Evolutionary conservation across 2,888 invertebrate genomes (phyloP), one percentile per base, ranked within the genome.

Genomic region (Nasonia oneida): DNA sequence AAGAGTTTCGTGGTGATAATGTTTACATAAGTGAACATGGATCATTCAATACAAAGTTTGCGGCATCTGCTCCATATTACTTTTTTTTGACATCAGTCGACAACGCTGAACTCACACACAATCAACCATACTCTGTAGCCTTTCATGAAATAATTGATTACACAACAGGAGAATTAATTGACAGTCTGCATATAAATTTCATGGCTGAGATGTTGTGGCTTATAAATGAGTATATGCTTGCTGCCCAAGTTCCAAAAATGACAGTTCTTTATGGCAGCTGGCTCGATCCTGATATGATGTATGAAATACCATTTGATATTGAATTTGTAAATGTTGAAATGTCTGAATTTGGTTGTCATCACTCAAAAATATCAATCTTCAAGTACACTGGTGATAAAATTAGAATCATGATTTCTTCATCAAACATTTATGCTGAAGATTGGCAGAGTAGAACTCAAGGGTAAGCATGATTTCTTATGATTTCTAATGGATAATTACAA

Each of bases 361-460:
- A 93, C 80, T 88, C 90, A 3, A 99, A 99, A 94, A 95, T 99
- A 95, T 98, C 98, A 95, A 92, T 99, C 0, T 94, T 99, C 0
- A 95, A 96, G 76, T 98, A 98, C 90, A 96, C 95, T 87, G 96
- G 98, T 90, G 95, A 96, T 0, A 97, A 97, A 0, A 93, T 98
- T 81, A 94, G 98, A 14, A 96, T 99, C 8, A 96, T 98, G 0
- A 95, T 99, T 50, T 97, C 97, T 0, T 98, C 99, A 0, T 98
- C 98, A 0, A 99, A 99, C 94, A 94, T 99, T 1, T 97, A 98
- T 89, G 94, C 96, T 42, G 96, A 97, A 87, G 99, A 99, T 93
- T 99, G 99, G 99, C 96, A 97, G 90, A 97, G 98, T 92, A 96
- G 98, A 89, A 98, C 98, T 0, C 99, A 99, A 93, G 98, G 98